A percentile compares a stretch with the other conserved stretches of the same genome.
Conservation (phyloP, 2,888 invertebrate species). For the Tridacna gigas region DNA sequence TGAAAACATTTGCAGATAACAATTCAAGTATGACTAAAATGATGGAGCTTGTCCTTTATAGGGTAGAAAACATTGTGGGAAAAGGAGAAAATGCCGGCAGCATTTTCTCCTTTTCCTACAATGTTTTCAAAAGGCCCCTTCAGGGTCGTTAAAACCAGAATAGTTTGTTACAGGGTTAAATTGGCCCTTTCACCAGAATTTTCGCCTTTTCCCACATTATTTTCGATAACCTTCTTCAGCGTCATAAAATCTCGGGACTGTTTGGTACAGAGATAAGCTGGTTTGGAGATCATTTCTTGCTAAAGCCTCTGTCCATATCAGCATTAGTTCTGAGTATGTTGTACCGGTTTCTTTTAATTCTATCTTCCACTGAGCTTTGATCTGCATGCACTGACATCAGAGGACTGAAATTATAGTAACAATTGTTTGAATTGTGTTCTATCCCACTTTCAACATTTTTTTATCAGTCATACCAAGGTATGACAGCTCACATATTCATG, state of each 20-base stretch:
- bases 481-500: too few species aligned
- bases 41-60: too few species aligned
- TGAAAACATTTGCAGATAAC: too few species aligned
- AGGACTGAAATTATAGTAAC: constrained; percentile 86
- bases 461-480: too few species aligned
- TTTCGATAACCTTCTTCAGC: not conserved
- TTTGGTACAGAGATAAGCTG: not conserved
- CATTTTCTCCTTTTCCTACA: too few species aligned
- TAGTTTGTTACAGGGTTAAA: not conserved
- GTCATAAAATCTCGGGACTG: not conserved
- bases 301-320: constrained; percentile 94
- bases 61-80: too few species aligned
- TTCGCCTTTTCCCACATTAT: not conserved
- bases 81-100: too few species aligned
- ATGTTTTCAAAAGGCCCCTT: too few species aligned
- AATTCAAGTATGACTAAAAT: too few species aligned
- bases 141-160: too few species aligned
- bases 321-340: constrained; percentile 93
- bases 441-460: too few species aligned
- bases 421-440: not conserved
- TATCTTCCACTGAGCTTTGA: constrained; percentile 91
- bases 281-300: constrained; percentile 79
- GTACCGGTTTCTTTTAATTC: constrained; percentile 94
- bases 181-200: not conserved
- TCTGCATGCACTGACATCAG: constrained; percentile 89